Evolutionary conservation across 2,888 invertebrate genomes (phyloP).

Genomic region (Onthophagus sagittarius): DNA sequence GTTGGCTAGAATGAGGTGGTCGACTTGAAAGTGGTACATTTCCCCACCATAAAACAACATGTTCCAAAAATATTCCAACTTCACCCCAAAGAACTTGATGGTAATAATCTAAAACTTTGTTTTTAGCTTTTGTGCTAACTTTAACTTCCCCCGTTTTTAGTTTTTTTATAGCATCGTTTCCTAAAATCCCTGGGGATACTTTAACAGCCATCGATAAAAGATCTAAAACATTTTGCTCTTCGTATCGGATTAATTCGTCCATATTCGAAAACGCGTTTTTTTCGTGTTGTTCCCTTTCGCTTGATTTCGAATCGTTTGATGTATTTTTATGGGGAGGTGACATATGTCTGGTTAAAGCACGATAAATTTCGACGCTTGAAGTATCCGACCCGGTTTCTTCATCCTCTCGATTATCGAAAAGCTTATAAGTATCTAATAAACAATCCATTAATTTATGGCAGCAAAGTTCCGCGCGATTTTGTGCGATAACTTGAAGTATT

Average conservation of each 20-base stretch:
- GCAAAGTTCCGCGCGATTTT: constrained; percentile 65
- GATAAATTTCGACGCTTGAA: constrained; percentile 69
- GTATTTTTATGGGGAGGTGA: constrained; percentile 55
- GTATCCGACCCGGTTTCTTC: constrained; percentile 56
- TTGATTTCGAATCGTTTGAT: constrained; percentile 25
- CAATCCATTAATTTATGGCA: constrained; percentile 70
- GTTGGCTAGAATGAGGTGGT: constrained; percentile 61
- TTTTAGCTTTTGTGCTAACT: constrained; percentile 58
- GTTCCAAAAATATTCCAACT: constrained; percentile 75
- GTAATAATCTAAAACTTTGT: constrained; percentile 66
- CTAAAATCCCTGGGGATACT: constrained; percentile 58
- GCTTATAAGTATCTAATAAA: constrained; percentile 62
- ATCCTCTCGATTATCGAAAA: constrained; percentile 54
- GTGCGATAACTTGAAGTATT: constrained; percentile 69
- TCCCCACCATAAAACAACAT: constrained; percentile 82
- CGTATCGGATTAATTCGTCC: constrained; percentile 62
- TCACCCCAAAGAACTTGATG: constrained; percentile 77
- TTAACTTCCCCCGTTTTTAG: constrained; percentile 54
- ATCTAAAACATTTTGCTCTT: constrained; percentile 64
- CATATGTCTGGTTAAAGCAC: constrained; percentile 68
- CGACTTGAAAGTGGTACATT: constrained; percentile 66
- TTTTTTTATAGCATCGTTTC: constrained; percentile 59
- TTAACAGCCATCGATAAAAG: constrained; percentile 58
- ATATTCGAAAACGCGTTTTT: constrained; percentile 52
- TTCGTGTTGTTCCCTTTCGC: constrained; percentile 40